Conservation (phyloP, 2,797 vertebrate species). For the Margarornis squamiger region DNA sequence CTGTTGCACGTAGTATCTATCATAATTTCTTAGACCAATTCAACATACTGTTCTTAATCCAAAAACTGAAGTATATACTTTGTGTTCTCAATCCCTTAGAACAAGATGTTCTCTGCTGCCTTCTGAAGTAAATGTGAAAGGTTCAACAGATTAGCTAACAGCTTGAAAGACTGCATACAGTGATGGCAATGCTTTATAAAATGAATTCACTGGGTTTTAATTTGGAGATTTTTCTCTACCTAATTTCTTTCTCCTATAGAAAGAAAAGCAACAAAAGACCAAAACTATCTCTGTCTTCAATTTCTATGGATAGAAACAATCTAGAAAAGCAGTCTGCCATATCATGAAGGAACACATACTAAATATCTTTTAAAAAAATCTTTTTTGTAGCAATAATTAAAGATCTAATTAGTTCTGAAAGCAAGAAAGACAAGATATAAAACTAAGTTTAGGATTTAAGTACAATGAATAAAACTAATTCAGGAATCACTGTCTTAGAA, state of each 20-base stretch:
- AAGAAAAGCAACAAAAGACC: background rate
- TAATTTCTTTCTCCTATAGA: background rate
- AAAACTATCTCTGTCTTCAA: background rate
- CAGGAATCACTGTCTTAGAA: background rate
- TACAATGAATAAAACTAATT: background rate
- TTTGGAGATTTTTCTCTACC: background rate
- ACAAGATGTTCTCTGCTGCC: background rate
- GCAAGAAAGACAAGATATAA: background rate
- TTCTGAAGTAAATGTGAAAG: background rate
- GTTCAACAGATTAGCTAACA: background rate
- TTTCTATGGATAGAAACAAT: background rate
- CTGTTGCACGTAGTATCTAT: background rate
- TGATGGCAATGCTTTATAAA: background rate
- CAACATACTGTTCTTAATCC: background rate
- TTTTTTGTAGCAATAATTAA: background rate
- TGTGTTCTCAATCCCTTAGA: background rate
- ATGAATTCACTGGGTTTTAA: background rate
- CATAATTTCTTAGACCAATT: background rate
- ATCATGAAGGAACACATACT: background rate
- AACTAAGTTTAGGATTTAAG: background rate
- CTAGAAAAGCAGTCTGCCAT: background rate
- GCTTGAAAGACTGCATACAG: background rate
- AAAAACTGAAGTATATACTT: background rate
- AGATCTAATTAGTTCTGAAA: background rate
- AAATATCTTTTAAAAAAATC: background rate